Evolutionary conservation across 2,113 vertebrate genomes (phyloP).

Genomic region (Thunnus thynnus): DNA sequence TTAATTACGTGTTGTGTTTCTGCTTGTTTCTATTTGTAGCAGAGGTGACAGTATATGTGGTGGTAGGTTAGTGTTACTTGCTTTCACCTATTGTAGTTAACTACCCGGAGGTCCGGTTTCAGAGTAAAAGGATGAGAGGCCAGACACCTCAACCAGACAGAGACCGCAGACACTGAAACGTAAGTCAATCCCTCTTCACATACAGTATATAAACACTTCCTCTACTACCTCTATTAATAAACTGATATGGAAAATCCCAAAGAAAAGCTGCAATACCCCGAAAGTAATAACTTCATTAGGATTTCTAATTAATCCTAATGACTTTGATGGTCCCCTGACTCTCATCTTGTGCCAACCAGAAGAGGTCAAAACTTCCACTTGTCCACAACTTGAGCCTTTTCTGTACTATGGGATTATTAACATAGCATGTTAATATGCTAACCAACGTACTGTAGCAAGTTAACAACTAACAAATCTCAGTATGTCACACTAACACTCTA

Average conservation of each 20-base stretch:
- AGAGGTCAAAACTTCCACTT: too few relatives aligned
- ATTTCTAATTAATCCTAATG: neutral
- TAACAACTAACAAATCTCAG: too few relatives aligned
- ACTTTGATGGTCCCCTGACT: neutral
- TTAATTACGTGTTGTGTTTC: too few relatives aligned
- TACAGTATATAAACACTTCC: conserved; percentile 27
- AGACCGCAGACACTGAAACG: conserved; percentile 42
- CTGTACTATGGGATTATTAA: too few relatives aligned
- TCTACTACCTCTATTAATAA: neutral
- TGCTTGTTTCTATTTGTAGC: neutral
- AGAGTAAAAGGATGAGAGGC: conserved; percentile 18
- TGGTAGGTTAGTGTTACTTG: conserved; percentile 9
- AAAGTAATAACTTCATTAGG: too few relatives aligned
- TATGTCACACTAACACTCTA: too few relatives aligned
- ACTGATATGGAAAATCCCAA: too few relatives aligned
- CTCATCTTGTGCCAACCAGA: too few relatives aligned
- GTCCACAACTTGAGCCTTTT: too few relatives aligned
- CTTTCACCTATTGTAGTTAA: conserved; percentile 15
- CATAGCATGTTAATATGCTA: too few relatives aligned
- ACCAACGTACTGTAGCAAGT: too few relatives aligned
- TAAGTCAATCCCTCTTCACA: conserved; percentile 35
- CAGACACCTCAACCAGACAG: conserved; percentile 12
- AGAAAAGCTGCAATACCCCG: too few relatives aligned
- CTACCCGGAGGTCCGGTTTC: conserved; percentile 38
- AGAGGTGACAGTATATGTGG: neutral